Evolutionary conservation across 2,888 invertebrate species (phyloP).

Genomic region (Scaptomyza polygonia): DNA sequence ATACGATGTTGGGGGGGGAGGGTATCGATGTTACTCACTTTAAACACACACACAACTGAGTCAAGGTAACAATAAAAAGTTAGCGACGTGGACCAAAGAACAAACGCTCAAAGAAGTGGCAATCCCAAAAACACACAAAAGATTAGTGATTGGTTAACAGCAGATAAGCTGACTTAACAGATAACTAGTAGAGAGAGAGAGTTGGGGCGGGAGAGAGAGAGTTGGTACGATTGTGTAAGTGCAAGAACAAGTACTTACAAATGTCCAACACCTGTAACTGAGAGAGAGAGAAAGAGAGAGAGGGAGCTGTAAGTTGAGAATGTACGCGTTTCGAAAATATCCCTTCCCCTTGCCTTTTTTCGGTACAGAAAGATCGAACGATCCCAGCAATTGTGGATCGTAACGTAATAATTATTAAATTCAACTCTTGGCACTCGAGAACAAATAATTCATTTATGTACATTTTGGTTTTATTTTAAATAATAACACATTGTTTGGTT

Average conservation of each 20-base stretch:
- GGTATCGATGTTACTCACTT: slow-evolving; percentile 14
- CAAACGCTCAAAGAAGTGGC: no score
- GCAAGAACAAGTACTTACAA: slow-evolving; percentile 12
- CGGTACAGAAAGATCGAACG: no score
- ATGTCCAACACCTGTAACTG: no score
- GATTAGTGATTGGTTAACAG: neutral
- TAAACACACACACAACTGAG: slow-evolving; percentile 14
- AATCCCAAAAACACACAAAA: slow-evolving; percentile 4
- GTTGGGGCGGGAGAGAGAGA: neutral
- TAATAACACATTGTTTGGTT: slow-evolving; percentile 77
- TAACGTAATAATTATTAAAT: slow-evolving; percentile 28
- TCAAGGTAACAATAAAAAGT: neutral
- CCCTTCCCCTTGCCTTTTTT: no score
- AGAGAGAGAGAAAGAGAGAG: no score
- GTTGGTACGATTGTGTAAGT: slow-evolving; percentile 14
- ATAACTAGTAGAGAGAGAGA: neutral
- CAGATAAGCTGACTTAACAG: neutral
- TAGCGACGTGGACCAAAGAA: neutral
- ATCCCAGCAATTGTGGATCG: no score
- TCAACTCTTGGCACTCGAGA: slow-evolving; percentile 48
- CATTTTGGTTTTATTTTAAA: slow-evolving; percentile 79
- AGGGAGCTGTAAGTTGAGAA: no score
- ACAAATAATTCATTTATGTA: slow-evolving; percentile 63
- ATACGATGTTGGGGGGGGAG: no score
- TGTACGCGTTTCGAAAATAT: no score